Conservation (phyloP, 2,888 invertebrate genomes). For the Gibbula magus region DNA sequence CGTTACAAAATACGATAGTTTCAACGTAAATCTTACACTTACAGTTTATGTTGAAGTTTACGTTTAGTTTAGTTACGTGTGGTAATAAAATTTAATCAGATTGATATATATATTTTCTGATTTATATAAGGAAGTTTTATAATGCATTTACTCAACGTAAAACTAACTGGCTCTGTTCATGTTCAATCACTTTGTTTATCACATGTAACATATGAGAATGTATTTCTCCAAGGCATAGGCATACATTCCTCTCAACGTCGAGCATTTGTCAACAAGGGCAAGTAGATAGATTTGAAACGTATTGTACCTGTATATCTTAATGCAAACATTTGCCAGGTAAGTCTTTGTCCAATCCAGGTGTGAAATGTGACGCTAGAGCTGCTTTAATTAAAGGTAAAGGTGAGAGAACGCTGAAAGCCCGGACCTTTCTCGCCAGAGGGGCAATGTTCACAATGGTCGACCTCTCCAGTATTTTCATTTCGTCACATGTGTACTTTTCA, state of each 20-base stretch:
- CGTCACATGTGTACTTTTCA: not conserved
- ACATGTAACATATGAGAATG: no score
- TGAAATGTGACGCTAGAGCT: constrained; percentile 5
- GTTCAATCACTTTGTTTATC: no score
- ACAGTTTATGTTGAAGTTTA: no score
- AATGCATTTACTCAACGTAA: no score
- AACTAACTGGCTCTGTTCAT: no score
- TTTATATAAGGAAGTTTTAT: no score
- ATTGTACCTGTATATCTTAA: not conserved
- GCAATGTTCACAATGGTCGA: not conserved
- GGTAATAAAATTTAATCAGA: no score
- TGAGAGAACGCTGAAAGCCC: not conserved
- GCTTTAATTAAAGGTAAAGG: not conserved
- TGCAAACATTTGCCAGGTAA: not conserved
- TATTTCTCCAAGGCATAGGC: not conserved
- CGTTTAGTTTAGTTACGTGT: no score
- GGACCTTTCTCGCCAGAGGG: no score
- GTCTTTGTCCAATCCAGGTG: not conserved
- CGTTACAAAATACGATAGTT: no score
- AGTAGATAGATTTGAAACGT: not conserved
- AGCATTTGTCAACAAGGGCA: not conserved
- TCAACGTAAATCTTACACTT: no score
- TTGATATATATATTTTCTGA: no score
- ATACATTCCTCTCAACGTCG: not conserved
- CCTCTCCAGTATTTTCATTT: not conserved